Percentiles rank a stretch among this genome's conserved stretches.
These are phyloP conservation scores for Aulostomus chinensis DNA, from an alignment of 2,797 vertebrate genomes.

Conservation along the genomic window DNA sequence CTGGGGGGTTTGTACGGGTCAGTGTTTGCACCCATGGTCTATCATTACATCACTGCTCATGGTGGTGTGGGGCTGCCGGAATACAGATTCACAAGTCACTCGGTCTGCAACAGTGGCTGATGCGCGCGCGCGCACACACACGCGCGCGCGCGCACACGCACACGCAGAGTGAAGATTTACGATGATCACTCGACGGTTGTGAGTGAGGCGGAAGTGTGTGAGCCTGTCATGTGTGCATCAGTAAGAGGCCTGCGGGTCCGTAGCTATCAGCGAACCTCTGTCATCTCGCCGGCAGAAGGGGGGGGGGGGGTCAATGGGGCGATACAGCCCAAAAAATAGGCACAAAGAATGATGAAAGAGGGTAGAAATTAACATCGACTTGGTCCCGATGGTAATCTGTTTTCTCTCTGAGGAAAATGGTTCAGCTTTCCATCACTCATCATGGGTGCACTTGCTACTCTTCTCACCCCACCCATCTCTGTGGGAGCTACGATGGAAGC, in stretches of 20 bases:
- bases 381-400: too few species aligned
- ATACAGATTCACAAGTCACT: conserved; percentile 22
- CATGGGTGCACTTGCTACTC: conserved; percentile 61
- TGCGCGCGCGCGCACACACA: too few species aligned
- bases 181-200: background rate
- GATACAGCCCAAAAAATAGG: background rate
- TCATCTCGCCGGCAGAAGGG: too few species aligned
- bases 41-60: conserved; percentile 47
- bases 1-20: background rate
- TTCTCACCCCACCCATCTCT: conserved; percentile 78
- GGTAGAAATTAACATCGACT: too few species aligned
- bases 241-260: conserved; percentile 29
- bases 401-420: too few species aligned
- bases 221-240: conserved; percentile 49
- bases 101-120: conserved; percentile 3
- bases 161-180: background rate
- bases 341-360: background rate
- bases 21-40: conserved; percentile 6
- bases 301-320: conserved; percentile 12
- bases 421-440: conserved; percentile 28
- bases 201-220: conserved; percentile 57
- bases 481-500: conserved; percentile 62
- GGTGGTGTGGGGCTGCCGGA: conserved; percentile 12
- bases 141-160: background rate
- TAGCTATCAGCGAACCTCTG: background rate